phyloP scores from a whole-genome alignment of 2,888 invertebrate species.

The Fragum fragum region DNA sequence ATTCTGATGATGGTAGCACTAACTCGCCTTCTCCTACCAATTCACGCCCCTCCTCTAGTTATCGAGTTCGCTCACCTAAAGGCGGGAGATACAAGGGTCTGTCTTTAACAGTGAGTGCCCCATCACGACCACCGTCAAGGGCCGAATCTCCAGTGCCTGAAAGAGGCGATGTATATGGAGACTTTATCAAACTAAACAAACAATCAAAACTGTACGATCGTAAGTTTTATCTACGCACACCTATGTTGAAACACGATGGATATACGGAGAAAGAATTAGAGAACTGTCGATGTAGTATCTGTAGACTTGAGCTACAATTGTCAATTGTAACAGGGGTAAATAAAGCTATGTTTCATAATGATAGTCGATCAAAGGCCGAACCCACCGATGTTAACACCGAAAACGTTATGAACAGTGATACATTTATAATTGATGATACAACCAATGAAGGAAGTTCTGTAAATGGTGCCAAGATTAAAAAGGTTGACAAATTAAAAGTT shows the following conservation, averaged over 20 bases:
- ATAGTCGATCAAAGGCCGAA: background rate
- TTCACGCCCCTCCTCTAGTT: slow-evolving; percentile 45
- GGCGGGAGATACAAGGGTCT: slow-evolving; percentile 52
- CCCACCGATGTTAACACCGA: background rate
- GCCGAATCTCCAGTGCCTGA: slow-evolving; percentile 41
- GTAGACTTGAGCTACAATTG: slow-evolving; percentile 75
- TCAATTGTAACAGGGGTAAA: slow-evolving; percentile 63
- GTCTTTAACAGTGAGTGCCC: slow-evolving; percentile 40
- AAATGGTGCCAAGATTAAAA: background rate
- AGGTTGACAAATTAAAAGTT: slow-evolving; percentile 32
- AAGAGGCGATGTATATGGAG: slow-evolving; percentile 39
- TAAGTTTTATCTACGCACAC: slow-evolving; percentile 75
- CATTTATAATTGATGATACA: background rate
- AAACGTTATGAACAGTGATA: background rate
- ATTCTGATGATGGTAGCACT: slow-evolving; percentile 47
- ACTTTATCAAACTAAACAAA: slow-evolving; percentile 70
- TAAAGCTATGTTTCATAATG: background rate
- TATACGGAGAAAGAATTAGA: slow-evolving; percentile 55
- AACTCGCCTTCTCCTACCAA: slow-evolving; percentile 3
- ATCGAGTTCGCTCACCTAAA: slow-evolving; percentile 44
- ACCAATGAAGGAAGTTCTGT: background rate
- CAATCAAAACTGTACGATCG: slow-evolving; percentile 72
- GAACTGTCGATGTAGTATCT: slow-evolving; percentile 76
- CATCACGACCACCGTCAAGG: slow-evolving; percentile 54
- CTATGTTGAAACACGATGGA: slow-evolving; percentile 61